Percentiles rank a stretch among this genome's conserved stretches.
These are phyloP conservation scores for Mylabris phalerata DNA, from an alignment of 1,140 invertebrate species.

Conservation along the genomic window DNA sequence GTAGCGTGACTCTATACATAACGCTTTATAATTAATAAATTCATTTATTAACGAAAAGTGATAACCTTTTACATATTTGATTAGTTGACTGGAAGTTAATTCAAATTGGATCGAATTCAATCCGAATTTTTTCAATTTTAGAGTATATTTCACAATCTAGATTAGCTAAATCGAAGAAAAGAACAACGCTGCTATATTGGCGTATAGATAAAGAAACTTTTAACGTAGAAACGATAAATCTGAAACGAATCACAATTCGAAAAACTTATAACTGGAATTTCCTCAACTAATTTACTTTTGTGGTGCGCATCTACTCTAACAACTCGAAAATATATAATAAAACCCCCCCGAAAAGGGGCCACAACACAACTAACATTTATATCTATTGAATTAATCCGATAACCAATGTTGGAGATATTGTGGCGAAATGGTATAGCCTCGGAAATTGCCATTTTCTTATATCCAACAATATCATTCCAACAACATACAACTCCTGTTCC, in stretches of 20 bases:
- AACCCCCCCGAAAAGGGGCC: background rate
- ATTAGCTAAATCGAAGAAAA: too few species aligned
- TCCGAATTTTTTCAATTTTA: too few species aligned
- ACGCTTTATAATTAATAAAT: conserved; percentile 10
- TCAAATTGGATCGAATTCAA: too few species aligned
- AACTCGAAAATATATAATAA: background rate
- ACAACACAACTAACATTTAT: background rate
- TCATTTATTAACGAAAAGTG: too few species aligned
- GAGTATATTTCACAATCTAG: too few species aligned
- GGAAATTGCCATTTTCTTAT: conserved; percentile 2
- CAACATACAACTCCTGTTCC: conserved; percentile 1
- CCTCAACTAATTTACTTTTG: conserved; percentile 17
- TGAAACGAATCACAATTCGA: conserved; percentile 6
- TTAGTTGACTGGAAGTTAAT: too few species aligned
- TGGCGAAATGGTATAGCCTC: conserved; percentile 9
- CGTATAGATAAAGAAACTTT: conserved; percentile 1
- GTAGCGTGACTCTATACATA: background rate
- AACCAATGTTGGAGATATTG: conserved; percentile 19
- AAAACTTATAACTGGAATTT: conserved; percentile 12
- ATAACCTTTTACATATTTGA: too few species aligned
- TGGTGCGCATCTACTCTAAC: background rate
- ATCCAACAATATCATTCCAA: background rate
- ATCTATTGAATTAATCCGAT: conserved; percentile 22
- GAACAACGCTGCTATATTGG: too few species aligned
- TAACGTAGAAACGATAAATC: conserved; percentile 12